phyloP scores from a whole-genome alignment of 2,797 vertebrate species.

The Mycteria americana region DNA sequence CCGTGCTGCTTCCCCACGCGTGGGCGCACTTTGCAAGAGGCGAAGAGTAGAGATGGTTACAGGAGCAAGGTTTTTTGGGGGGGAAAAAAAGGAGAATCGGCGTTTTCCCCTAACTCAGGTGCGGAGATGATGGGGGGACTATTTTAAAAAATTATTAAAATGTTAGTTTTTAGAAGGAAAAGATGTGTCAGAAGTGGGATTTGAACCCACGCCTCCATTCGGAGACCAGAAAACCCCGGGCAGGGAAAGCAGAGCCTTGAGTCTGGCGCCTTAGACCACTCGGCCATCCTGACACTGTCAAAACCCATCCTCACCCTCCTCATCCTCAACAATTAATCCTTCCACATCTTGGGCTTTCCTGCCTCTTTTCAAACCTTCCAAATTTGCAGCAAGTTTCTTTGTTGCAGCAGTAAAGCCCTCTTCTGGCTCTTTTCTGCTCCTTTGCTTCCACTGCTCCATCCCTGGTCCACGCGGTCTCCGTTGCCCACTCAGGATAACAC shows the following conservation, averaged over 20 bases:
- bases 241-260: background rate
- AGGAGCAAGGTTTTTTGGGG: too few species aligned
- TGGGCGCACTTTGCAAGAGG: too few species aligned
- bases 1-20: background rate
- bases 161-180: background rate
- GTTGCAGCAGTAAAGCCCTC: too few species aligned
- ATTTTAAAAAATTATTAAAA: accelerated
- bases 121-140: accelerated
- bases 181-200: background rate
- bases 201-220: background rate
- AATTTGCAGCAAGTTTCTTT: background rate
- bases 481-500: background rate
- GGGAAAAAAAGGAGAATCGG: background rate
- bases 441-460: background rate
- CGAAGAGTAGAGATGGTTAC: too few species aligned
- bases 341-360: accelerated
- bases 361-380: too few species aligned
- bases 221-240: background rate
- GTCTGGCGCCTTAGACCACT: background rate
- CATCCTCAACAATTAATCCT: background rate
- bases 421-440: background rate
- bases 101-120: background rate
- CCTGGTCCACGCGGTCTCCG: accelerated
- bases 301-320: accelerated
- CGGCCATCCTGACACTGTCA: background rate